Conservation (phyloP, 2,888 invertebrate species). For the Drosophila tanythrix region DNA sequence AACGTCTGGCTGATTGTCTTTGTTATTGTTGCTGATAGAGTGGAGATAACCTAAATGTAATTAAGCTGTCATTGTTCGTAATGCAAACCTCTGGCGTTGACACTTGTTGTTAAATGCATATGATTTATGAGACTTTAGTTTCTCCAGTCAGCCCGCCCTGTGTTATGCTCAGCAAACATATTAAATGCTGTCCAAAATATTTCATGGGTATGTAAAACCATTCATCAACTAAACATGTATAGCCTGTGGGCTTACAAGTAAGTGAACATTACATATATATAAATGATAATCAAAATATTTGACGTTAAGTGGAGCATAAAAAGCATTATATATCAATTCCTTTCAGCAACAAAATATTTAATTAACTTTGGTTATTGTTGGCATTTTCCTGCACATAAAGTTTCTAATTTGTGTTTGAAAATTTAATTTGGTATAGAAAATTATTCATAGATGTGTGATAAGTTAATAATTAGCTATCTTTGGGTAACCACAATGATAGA, state of each 20-base stretch:
- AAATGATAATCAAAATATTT: background rate
- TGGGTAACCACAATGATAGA: constrained; percentile 2
- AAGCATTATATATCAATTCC: background rate
- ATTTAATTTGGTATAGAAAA: background rate
- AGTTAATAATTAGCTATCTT: constrained; percentile 26
- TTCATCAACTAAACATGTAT: constrained; percentile 1
- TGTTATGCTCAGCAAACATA: background rate
- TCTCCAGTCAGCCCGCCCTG: background rate
- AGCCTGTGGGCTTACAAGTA: background rate
- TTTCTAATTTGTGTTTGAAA: background rate
- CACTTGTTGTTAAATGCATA: constrained; percentile 25
- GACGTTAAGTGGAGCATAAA: background rate
- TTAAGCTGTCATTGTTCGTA: constrained; percentile 38
- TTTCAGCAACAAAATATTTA: background rate
- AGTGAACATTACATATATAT: background rate
- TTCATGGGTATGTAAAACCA: constrained; percentile 5
- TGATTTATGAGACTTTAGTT: constrained; percentile 6
- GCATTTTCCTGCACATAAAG: background rate
- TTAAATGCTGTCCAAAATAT: background rate
- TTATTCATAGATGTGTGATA: background rate
- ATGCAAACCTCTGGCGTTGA: constrained; percentile 22
- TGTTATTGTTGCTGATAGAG: constrained; percentile 51
- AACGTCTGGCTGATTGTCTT: constrained; percentile 1
- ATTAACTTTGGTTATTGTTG: background rate
- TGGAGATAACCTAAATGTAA: constrained; percentile 44